Evolutionary conservation across 2,888 invertebrate species (phyloP), one percentile per base, ranked within the genome.

Genomic region (Sphecodes monilicornis): DNA sequence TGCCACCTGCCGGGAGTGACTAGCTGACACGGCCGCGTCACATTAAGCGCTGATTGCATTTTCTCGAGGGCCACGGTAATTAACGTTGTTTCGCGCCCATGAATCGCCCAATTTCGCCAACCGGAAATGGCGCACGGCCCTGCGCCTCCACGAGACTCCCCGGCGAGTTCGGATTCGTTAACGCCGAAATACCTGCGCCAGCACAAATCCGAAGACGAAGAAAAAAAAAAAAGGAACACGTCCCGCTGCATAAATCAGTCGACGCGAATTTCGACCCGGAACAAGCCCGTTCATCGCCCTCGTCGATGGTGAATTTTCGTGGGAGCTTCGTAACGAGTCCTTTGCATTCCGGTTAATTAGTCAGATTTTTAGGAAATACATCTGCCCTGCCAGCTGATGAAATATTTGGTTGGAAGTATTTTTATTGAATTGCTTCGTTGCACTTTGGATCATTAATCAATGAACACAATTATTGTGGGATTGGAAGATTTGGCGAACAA

Each of bases 11-110:
- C 86, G 73, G 81, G 86, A 85, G 87, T 60, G 60, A 54, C 71
- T 39, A n/a, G 68, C 70, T 64, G 82, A 72, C 88, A 82, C 29
- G 69, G 36, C 50, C 69, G 41, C 76, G 79, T 71, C 71, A 86
- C 85, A 75, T 85, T 78, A 79, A 85, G 78, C 80, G 86, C 72
- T 87, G 86, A 91, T 91, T 88, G 85, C 89, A 88, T 88, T 91
- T 91, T 88, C 90, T 84, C 75, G 70, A 78, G 84, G 78, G 80
- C 29, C 32, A 39, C 64, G 76, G 78, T 76, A 86, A 89, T 89
- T 89, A 89, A 88, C 85, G 85, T 82, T 70, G 81, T 81, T 79
- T 75, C 84, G 68, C 73, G 57, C 8, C 57, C 78, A 46, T 76
- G 75, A 84, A 80, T 84, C 86, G 70, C 69, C 71, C 78, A 76